Evolutionary conservation across 1,140 invertebrate genomes (phyloP).

Genomic region (Neodiprion fabricii): DNA sequence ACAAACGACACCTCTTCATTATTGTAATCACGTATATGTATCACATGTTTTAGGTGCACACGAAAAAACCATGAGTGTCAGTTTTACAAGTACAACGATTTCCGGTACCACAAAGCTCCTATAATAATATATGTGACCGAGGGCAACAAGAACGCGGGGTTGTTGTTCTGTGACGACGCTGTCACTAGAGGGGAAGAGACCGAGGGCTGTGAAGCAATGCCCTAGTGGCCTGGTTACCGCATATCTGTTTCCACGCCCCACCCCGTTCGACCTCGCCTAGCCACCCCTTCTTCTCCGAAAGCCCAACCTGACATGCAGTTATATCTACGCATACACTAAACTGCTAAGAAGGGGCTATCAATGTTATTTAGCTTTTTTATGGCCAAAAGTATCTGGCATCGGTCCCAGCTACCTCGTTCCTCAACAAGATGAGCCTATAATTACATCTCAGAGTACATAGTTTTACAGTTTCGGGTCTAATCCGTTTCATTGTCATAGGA

Average conservation of each 20-base stretch:
- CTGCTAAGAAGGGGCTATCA: not conserved
- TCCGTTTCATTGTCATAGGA: not conserved
- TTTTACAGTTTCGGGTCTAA: not conserved
- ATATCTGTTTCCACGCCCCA: conserved; percentile 29
- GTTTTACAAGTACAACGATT: no score
- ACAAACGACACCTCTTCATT: no score
- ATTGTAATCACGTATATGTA: no score
- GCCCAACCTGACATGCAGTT: not conserved
- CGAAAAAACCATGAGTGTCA: no score
- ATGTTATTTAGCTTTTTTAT: not conserved
- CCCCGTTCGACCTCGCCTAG: not conserved
- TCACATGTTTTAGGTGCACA: no score
- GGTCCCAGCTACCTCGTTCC: not conserved
- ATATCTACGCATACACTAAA: not conserved
- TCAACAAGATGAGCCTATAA: not conserved
- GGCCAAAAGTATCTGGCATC: not conserved
- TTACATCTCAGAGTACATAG: not conserved
- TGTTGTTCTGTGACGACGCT: conserved; percentile 33
- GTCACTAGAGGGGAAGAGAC: not conserved
- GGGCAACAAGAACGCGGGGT: conserved; percentile 9
- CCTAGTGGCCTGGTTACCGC: conserved; percentile 48
- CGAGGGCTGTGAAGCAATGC: conserved; percentile 44
- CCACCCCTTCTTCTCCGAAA: not conserved
- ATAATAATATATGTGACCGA: no score
- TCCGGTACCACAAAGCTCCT: no score